Conservation (phyloP, 1,140 invertebrate genomes). For the Saxidomus purpurata region DNA sequence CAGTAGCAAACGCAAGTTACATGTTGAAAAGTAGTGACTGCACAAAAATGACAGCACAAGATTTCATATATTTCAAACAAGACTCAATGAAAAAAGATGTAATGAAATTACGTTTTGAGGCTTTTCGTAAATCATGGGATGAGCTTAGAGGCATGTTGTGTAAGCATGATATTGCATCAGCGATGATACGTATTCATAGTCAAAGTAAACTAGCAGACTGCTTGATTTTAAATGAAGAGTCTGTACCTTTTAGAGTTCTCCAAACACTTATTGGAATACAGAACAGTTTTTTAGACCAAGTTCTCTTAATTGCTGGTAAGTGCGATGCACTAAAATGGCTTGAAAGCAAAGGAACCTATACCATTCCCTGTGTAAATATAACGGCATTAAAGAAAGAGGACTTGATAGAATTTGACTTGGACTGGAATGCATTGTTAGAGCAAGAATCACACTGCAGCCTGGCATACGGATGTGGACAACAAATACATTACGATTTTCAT, state of each 20-base stretch:
- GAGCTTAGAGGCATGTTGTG: background rate
- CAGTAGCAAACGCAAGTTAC: conserved; percentile 46
- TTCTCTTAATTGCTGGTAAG: background rate
- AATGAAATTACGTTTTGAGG: conserved; percentile 13
- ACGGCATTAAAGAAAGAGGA: conserved; percentile 27
- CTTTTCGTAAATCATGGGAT: conserved; percentile 47
- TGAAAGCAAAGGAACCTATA: background rate
- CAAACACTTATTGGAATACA: conserved; percentile 6
- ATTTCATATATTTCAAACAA: conserved; percentile 14
- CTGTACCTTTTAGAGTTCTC: conserved; percentile 3
- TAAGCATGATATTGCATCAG: background rate
- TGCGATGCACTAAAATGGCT: conserved; percentile 1
- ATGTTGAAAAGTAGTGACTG: conserved; percentile 24
- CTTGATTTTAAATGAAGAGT: conserved; percentile 16
- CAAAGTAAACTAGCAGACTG: conserved; percentile 9
- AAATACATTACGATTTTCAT: conserved; percentile 23
- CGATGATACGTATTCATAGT: conserved; percentile 10
- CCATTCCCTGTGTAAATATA: background rate
- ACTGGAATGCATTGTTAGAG: background rate
- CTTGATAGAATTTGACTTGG: background rate
- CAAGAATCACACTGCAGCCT: conserved; percentile 34
- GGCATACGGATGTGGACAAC: background rate
- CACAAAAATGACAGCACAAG: conserved; percentile 18
- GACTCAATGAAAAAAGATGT: background rate
- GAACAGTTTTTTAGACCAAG: conserved; percentile 19